Evolutionary conservation across 1,140 invertebrate genomes (phyloP).

Genomic region (Zaprionus africanus): DNA sequence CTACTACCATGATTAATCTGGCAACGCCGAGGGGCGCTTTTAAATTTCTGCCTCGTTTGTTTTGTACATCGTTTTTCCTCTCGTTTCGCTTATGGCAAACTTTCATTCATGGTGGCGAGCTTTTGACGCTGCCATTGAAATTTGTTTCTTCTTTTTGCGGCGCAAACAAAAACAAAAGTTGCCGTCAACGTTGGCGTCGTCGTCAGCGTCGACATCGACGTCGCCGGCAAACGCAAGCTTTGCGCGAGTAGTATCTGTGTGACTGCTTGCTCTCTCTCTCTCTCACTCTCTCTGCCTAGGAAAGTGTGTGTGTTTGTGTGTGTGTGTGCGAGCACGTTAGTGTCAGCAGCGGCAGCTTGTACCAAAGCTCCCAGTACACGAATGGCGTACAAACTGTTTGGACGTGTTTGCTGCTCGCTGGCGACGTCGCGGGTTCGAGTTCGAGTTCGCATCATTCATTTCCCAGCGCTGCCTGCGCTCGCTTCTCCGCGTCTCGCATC

Average conservation of each 20-base stretch:
- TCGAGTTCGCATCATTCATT: slow-evolving; percentile 41
- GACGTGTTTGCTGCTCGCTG: slow-evolving; percentile 74
- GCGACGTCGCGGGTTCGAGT: slow-evolving; percentile 36
- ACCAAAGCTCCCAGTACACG: slow-evolving; percentile 53
- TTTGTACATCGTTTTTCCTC: slow-evolving; percentile 55
- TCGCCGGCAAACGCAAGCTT: slow-evolving; percentile 68
- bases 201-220: slow-evolving; percentile 35
- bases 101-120: slow-evolving; percentile 65
- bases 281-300: background rate
- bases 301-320: background rate
- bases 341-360: slow-evolving; percentile 41
- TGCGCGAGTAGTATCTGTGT: slow-evolving; percentile 15
- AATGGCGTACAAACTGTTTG: slow-evolving; percentile 69
- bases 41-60: slow-evolving; percentile 40
- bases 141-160: slow-evolving; percentile 62
- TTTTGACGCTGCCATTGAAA: slow-evolving; percentile 72
- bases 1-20: background rate
- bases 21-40: slow-evolving; percentile 9
- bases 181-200: slow-evolving; percentile 28
- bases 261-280: background rate
- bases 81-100: slow-evolving; percentile 44
- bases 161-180: slow-evolving; percentile 75
- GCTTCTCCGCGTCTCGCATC: slow-evolving; percentile 26
- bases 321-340: slow-evolving; percentile 31
- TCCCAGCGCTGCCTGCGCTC: slow-evolving; percentile 37